Base-by-base conservation (phyloP, 2,113 vertebrate genomes). In the Brienomyrus brachyistius region DNA sequence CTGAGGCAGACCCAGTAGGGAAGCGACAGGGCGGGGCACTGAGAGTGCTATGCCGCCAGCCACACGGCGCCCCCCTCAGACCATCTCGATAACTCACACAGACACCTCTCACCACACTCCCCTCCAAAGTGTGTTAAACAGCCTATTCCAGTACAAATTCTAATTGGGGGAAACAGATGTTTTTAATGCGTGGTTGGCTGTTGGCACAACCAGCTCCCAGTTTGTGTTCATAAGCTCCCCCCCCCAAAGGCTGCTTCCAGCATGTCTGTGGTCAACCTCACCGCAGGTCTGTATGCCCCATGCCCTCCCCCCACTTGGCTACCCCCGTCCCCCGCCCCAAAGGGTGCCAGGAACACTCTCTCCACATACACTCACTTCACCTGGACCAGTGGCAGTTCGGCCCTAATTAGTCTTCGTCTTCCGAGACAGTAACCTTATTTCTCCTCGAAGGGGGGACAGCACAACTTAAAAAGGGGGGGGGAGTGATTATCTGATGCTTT, bases 121-220 rank as follows among this genome's bases (percentile, higher is more conserved):
- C 90, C 93, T 90, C 52, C 90, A 92, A 89, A 83, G 89, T 52
- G 88, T 31, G 88, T 4, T 66, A 54, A 92, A 31, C 89, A 85
- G 70, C 88, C 89, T 93, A 91, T 66, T 91, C 89, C 82, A 92
- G 1, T 0, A 89, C 91, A 89, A 88, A 27, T 91, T 89, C 93
- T 91, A 92, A 86, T 85, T 62, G 56, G 86, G 92, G 92, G 19
- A 88, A 92, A 92, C 91, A 94, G 86, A 94, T 92, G 93, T 92
- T 95, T 96, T 93, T 92, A 93, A 93, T 92, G 92, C 89, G 92
- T 91, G 93, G 89, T 92, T 50, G 17, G n/a, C n/a, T 19, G 15
- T 82, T 5, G 45, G 13, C 40, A 0, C 54, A 91, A 90, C 91
- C 92, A 93, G 91, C 90, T 91, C 89, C 92, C 50, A 56, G 89